Conservation (phyloP, 2,797 vertebrate species). For the Babyrousa celebensis region DNA sequence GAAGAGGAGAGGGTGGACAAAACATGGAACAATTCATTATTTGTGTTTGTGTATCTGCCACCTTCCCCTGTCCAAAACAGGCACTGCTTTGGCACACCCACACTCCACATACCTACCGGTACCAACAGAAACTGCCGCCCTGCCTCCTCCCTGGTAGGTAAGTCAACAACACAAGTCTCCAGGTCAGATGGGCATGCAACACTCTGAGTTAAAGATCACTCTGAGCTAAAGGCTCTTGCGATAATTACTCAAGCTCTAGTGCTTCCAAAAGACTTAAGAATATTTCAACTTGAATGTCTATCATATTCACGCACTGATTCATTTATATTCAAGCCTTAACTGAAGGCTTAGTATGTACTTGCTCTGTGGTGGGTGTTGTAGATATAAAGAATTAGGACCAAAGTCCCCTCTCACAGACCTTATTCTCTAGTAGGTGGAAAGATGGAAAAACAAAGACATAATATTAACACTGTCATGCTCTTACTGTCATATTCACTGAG, state of each 20-base stretch:
- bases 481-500: neutral
- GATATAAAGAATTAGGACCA: neutral
- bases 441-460: constrained; percentile 19
- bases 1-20: constrained; percentile 21
- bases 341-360: constrained; percentile 6
- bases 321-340: neutral
- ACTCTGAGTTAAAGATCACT: constrained; percentile 40
- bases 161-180: constrained; percentile 66
- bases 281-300: constrained; percentile 55
- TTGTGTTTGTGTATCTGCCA: neutral
- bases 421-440: constrained; percentile 7
- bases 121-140: constrained; percentile 77
- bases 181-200: neutral
- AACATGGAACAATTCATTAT: constrained; percentile 55
- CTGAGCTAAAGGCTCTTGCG: neutral
- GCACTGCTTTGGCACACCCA: constrained; percentile 56
- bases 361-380: neutral
- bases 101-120: constrained; percentile 69
- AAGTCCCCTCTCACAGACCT: neutral
- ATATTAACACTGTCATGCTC: neutral
- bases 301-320: constrained; percentile 15
- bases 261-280: constrained; percentile 65
- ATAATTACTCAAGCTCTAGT: constrained; percentile 61
- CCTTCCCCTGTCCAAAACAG: constrained; percentile 53
- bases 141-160: constrained; percentile 68